These are phyloP conservation scores for Dicaeum eximium DNA, from an alignment of 2,113 vertebrate species.

Conservation along the genomic window DNA sequence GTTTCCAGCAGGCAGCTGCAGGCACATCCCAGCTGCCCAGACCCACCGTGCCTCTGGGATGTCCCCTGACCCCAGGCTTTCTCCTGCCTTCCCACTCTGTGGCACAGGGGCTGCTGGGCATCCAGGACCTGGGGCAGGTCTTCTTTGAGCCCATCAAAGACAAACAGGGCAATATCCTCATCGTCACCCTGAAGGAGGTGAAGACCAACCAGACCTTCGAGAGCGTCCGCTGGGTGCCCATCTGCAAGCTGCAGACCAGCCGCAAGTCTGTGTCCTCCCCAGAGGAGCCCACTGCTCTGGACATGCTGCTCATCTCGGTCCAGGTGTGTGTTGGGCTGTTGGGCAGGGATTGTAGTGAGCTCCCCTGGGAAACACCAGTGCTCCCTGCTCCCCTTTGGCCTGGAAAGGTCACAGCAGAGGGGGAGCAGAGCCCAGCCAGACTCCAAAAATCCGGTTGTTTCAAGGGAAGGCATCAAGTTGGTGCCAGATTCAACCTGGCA, in stretches of 20 bases:
- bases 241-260: conserved; percentile 84
- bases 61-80: background rate
- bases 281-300: conserved; percentile 85
- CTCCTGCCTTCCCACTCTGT: background rate
- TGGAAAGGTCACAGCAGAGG: background rate
- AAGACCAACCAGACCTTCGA: conserved; percentile 78
- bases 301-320: conserved; percentile 82
- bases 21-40: background rate
- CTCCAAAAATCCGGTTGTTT: background rate
- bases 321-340: conserved; percentile 60
- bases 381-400: background rate
- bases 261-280: conserved; percentile 87
- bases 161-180: conserved; percentile 88
- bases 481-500: background rate
- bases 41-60: background rate
- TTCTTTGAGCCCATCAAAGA: conserved; percentile 89
- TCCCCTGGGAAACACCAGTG: background rate
- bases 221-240: conserved; percentile 81
- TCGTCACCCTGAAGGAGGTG: conserved; percentile 86
- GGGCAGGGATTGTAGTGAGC: background rate
- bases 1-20: background rate
- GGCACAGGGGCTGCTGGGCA: conserved; percentile 79
- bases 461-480: background rate
- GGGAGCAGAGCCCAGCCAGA: background rate
- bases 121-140: conserved; percentile 86